Evolutionary conservation across 2,888 invertebrate species (phyloP), one percentile per base, ranked within the genome.

Genomic region (Tubiluchus corallicola): DNA sequence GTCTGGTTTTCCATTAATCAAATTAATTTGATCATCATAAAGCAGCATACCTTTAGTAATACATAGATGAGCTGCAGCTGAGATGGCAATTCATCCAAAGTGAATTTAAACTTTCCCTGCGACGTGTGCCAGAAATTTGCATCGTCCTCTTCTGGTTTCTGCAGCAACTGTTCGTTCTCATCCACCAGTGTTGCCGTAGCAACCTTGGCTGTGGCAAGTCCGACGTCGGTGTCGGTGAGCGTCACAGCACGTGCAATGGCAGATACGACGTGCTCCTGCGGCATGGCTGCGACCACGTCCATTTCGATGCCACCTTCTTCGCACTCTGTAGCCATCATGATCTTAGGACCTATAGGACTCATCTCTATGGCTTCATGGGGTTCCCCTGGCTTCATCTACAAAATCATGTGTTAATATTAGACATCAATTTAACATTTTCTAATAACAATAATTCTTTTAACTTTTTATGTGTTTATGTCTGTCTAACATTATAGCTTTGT

Each of bases 41-140:
- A 37, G 42, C 2, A 18, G 16, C 21, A 48, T 60, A 80, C 82
- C 71, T 82, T 81, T 20, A 94, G 66, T 19, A 96, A 67, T 59
- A 85, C 82, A 63, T 88, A 82, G 50, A 92, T 83, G 50, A 94
- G 82, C 64, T 92, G 92, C 50, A 96, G 67, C 50, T 90, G 82
- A 52, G 85, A 79, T 0, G 92, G 90, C 49, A 94, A 67, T 57
- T 87, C 81, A 40, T 85, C 83, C 44, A 92, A 74, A 41, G 75
- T 74, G 68, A 92, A 90, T 61, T 82, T 79, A 64, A 90, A 90
- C 61, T 84, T 83, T 19, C 90, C 92, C 37, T 85, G 78, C 0
- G 83, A 81, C 0, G 90, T 92, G 49, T 83, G 78, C 90, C 90
- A 90, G 62, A 85, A 87, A 61, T 41, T 45, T 16, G 82, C 77